Evolutionary conservation across 2,113 vertebrate genomes (phyloP), one percentile per base, ranked within the genome.

Genomic region (Hymenochirus boettgeri): DNA sequence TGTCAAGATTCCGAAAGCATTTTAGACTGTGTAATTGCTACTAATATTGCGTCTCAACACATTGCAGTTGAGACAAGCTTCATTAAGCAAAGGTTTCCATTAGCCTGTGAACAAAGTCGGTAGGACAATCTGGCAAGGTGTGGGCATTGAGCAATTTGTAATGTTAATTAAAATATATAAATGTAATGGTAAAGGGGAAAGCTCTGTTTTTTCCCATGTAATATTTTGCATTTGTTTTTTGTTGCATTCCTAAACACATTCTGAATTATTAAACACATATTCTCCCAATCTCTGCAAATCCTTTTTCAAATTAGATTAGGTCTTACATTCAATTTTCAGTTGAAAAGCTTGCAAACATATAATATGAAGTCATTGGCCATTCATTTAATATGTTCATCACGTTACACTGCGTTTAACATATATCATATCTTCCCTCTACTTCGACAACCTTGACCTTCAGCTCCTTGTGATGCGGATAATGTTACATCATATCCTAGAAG

Each of bases 391-490:
- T 29, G 56, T 59, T 67, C 56, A 59, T 52, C 56, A 57, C 13
- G 27, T 57, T 48, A 66, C 29, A 17, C 25, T 37, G 45, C 72
- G 72, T 75, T 83, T 80, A 81, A 80, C 80, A 74, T 51, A 69
- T 60, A 74, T 70, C 73, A 77, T 84, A 74, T 82, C 84, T 78
- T 79, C 78, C 73, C 74, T 72, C 67, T 74, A 75, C 62, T 75
- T 79, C 75, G 82, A 82, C 80, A 88, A 83, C 84, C 76, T 84
- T 88, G 85, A 90, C 87, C 87, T 90, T 89, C 84, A 77, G 10
- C 80, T 85, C 75, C 82, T 79, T 80, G 78, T 75, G 76, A 70
- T 67, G 75, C 79, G 82, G 87, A 76, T 86, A 86, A 82, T 83
- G 82, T 77, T 81, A 80, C 82, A 86, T 85, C 82, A 77, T 77